Evolutionary conservation across 2,113 vertebrate species (phyloP).

Genomic region (Chitala chitala): DNA sequence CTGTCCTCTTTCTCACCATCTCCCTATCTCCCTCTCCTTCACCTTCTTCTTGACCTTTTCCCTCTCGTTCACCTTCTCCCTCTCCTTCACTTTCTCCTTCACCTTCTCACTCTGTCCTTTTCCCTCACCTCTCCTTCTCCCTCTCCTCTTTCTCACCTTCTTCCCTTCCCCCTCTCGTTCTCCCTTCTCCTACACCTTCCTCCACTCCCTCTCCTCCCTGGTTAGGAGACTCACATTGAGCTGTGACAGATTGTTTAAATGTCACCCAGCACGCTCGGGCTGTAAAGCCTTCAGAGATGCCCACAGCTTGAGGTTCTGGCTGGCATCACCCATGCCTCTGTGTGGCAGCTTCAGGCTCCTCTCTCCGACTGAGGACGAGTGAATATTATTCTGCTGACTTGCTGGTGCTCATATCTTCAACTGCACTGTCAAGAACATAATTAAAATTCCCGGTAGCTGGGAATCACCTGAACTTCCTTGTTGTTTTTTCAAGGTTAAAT

Average conservation of each 20-base stretch:
- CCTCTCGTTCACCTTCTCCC: neutral
- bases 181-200: neutral
- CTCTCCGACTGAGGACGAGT: neutral
- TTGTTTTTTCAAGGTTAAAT: no score
- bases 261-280: conserved; percentile 48
- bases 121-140: no score
- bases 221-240: conserved; percentile 47
- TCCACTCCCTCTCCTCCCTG: conserved; percentile 16
- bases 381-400: neutral
- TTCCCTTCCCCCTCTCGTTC: neutral
- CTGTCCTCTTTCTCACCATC: no score
- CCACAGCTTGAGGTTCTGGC: conserved; percentile 41
- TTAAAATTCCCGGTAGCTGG: no score
- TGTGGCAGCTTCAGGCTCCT: neutral
- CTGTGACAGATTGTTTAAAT: conserved; percentile 60
- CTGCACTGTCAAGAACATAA: no score
- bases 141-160: neutral
- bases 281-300: conserved; percentile 50
- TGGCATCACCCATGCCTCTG: neutral
- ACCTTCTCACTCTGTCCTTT: no score
- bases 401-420: neutral
- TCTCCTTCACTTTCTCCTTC: no score
- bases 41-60: no score
- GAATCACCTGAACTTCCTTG: no score
- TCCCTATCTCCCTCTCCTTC: no score